Evolutionary conservation across 2,113 vertebrate species (phyloP).

Genomic region (Hemiprocne comata): DNA sequence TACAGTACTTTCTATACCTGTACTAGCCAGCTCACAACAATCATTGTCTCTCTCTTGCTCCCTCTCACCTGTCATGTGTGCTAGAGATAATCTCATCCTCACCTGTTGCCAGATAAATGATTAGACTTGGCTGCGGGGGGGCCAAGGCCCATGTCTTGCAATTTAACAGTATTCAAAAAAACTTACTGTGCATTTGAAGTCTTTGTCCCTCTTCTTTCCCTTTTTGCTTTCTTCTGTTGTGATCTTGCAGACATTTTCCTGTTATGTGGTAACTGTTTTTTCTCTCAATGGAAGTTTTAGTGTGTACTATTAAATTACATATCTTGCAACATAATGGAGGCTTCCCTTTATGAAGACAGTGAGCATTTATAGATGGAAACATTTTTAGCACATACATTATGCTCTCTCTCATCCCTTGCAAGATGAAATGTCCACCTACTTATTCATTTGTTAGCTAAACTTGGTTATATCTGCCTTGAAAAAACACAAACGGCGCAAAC

Average conservation of each 20-base stretch:
- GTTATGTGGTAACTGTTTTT: neutral
- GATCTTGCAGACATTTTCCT: neutral
- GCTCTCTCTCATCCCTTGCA: neutral
- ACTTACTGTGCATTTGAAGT: neutral
- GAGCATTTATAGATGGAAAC: neutral
- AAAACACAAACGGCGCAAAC: neutral
- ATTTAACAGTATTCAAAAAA: neutral
- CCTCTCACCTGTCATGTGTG: fast-evolving
- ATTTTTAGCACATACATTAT: neutral
- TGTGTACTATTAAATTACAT: neutral
- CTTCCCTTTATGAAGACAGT: neutral
- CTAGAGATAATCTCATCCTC: neutral
- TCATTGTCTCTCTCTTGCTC: fast-evolving
- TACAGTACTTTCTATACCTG: neutral
- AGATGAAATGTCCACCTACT: neutral
- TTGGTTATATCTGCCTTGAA: neutral
- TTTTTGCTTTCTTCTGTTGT: neutral
- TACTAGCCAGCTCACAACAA: neutral
- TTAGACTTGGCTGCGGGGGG: neutral
- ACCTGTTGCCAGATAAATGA: neutral
- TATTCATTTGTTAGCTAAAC: neutral
- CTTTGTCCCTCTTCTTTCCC: neutral
- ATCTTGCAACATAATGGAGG: neutral
- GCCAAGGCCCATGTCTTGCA: neutral
- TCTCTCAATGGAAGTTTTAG: neutral